Evolutionary conservation across 2,888 invertebrate genomes (phyloP), one percentile per base, ranked within the genome.

Genomic region (Patella pellucida): DNA sequence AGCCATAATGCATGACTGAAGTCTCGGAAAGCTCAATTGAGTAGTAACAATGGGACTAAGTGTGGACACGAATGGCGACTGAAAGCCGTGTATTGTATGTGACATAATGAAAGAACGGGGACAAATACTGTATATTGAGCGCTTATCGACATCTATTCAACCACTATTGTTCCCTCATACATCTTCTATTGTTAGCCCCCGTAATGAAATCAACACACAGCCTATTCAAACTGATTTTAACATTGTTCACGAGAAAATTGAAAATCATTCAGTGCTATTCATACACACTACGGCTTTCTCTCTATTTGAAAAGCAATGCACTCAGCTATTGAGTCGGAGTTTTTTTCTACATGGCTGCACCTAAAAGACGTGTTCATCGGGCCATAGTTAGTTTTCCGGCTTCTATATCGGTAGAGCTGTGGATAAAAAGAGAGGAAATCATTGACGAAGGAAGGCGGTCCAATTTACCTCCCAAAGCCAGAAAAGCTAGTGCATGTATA

Each of bases 121-220:
- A 88, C 88, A 88, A 88, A 88, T 87, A 87, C 84, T 76, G 69
- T 68, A 82, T 82, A 85, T 88, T 87, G 82, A 87, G 56, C 72
- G 74, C 77, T 75, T 83, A 86, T 87, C 84, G 87, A 85, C 86
- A 82, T 80, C 81, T 79, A 84, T 86, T 87, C 86, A 84, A 78
- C 72, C 72, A 71, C 76, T 78, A 85, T 62, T 62, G 62, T 62
- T 19, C 62, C 11, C 23, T 62, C 62, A 62, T 62, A 62, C 62
- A 23, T 62, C 62, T 23, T 11, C 62, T 23, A 62, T 88, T 88
- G 88, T 87, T 75, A 75, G 70, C 41, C 71, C 31, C 72, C 79
- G 87, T 88, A 87, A 89, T 87, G 86, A 86, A 87, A 88, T 89
- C 88, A 87, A 86, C 88, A 86, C 85, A 85, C 78, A 77, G 77